Evolutionary conservation across 2,113 vertebrate genomes (phyloP).

Genomic region (Prolemur simus): DNA sequence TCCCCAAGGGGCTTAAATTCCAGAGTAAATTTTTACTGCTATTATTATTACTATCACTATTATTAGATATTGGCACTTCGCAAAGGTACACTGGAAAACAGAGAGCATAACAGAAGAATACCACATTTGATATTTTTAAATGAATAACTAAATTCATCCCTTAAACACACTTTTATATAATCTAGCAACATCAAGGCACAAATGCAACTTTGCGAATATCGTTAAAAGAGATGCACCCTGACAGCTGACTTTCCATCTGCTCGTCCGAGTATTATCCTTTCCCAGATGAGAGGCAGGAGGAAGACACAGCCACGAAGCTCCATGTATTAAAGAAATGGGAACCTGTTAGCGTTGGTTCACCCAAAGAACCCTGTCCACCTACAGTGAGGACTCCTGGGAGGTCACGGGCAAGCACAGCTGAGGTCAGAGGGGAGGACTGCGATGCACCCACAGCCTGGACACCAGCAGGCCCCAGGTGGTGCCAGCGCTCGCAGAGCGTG

Average conservation of each 20-base stretch:
- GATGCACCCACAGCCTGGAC: accelerated
- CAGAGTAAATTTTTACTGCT: not conserved
- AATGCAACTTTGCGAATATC: not conserved
- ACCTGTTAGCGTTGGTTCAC: not conserved
- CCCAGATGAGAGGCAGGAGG: not conserved
- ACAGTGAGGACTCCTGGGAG: no score
- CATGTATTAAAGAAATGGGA: not conserved
- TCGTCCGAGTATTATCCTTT: not conserved
- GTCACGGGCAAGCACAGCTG: accelerated
- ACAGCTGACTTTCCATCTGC: not conserved
- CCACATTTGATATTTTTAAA: not conserved
- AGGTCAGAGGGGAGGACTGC: not conserved
- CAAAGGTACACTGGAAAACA: not conserved
- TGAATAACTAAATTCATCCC: not conserved
- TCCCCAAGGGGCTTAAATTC: not conserved
- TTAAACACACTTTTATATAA: not conserved
- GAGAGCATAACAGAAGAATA: not conserved
- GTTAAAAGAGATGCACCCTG: not conserved
- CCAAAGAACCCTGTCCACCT: not conserved
- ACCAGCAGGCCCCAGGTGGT: not conserved
- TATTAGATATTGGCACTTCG: not conserved
- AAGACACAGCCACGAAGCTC: not conserved
- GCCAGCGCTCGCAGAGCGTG: accelerated
- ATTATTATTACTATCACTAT: not conserved
- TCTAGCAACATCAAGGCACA: not conserved